phyloP scores from a whole-genome alignment of 2,113 vertebrate genomes.

The Porphyrio hochstetteri region DNA sequence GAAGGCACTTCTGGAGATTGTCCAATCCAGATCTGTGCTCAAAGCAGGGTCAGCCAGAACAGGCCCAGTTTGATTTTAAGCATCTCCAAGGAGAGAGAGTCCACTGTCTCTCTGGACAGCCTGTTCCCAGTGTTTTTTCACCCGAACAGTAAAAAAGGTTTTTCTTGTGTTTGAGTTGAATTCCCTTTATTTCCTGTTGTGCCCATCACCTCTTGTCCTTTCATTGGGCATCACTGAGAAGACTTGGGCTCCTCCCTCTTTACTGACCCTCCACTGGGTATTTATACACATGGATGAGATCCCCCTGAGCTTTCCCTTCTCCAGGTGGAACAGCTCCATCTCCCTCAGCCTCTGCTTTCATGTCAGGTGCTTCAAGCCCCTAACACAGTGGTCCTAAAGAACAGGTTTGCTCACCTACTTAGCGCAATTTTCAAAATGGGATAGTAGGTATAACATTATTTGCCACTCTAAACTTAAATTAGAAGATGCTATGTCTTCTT shows the following conservation, averaged over 20 bases:
- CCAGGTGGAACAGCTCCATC: not conserved
- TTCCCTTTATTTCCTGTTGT: not conserved
- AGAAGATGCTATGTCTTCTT: not conserved
- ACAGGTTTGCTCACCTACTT: not conserved
- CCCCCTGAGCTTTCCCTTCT: not conserved
- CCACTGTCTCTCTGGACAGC: not conserved
- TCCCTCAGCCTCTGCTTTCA: not conserved
- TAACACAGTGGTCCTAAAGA: not conserved
- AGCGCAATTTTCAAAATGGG: not conserved
- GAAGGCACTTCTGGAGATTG: not conserved
- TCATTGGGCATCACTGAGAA: not conserved
- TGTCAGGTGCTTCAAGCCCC: not conserved
- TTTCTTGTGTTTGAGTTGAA: not conserved
- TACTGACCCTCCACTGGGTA: not conserved
- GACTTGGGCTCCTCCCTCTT: not conserved
- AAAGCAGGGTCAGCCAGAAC: not conserved
- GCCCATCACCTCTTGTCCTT: not conserved
- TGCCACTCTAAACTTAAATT: not conserved
- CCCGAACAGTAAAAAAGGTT: not conserved
- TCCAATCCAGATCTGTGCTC: not conserved
- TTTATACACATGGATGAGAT: not conserved
- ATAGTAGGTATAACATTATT: not conserved
- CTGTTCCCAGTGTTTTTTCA: not conserved
- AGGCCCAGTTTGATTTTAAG: not conserved
- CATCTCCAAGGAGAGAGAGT: not conserved